Evolutionary conservation across 2,113 vertebrate genomes (phyloP).

Genomic region (Lepus europaeus): DNA sequence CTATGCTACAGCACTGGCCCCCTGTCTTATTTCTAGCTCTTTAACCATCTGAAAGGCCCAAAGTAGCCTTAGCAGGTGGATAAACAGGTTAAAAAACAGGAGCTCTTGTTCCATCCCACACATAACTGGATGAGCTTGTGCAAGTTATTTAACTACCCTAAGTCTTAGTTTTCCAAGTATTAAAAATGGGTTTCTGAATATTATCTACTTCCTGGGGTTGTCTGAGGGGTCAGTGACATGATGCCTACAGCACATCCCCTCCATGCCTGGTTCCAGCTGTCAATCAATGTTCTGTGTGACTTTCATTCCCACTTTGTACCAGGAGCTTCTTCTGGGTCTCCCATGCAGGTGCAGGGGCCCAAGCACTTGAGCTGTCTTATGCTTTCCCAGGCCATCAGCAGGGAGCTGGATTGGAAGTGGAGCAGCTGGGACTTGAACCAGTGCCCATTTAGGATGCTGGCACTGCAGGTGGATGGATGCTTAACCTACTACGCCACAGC

Average conservation of each 20-base stretch:
- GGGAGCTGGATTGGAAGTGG: no score
- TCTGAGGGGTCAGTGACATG: neutral
- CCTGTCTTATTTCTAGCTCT: constrained; percentile 2
- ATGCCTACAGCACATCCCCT: neutral
- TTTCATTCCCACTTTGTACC: neutral
- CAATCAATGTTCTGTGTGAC: neutral
- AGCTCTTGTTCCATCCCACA: neutral
- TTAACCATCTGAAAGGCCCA: neutral
- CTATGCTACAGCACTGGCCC: no score
- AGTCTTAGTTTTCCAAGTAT: neutral
- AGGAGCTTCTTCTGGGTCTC: neutral
- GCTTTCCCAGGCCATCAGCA: no score
- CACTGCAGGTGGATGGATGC: no score
- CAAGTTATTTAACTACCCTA: neutral
- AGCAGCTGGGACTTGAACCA: no score
- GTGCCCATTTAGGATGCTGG: no score
- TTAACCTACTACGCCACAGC: no score
- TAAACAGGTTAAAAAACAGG: neutral
- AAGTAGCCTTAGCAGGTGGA: neutral
- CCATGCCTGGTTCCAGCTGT: neutral
- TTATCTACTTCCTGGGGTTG: rapidly evolving
- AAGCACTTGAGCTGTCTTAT: no score
- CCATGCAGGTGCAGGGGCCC: no score
- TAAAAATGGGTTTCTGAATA: neutral
- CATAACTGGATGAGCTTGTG: neutral